phyloP scores from a whole-genome alignment of 2,888 invertebrate species.

The Drosophila affinis region DNA sequence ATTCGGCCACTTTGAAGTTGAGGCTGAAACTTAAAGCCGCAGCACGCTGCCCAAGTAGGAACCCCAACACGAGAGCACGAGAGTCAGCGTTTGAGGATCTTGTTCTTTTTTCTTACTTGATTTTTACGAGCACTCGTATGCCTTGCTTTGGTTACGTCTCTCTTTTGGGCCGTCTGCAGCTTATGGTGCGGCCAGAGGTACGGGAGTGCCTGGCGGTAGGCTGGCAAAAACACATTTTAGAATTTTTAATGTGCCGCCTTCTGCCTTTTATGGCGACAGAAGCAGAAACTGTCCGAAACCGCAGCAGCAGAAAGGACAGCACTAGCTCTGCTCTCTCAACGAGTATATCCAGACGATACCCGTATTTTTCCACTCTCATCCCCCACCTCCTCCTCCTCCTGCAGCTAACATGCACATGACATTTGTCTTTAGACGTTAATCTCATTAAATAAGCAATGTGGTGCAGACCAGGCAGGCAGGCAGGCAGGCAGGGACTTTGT shows the following conservation, averaged over 20 bases:
- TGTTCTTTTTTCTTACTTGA: not conserved
- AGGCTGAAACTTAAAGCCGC: not conserved
- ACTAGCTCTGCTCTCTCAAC: slow-evolving; percentile 30
- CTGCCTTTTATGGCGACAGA: slow-evolving; percentile 72
- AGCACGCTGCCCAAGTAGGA: slow-evolving; percentile 6
- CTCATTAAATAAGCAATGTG: slow-evolving; percentile 82
- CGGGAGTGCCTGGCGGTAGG: slow-evolving; percentile 39
- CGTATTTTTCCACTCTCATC: slow-evolving; percentile 28
- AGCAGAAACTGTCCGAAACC: slow-evolving; percentile 43
- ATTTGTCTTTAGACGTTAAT: slow-evolving; percentile 82
- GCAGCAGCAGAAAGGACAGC: slow-evolving; percentile 37
- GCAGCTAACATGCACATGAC: slow-evolving; percentile 80
- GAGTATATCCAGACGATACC: slow-evolving; percentile 51
- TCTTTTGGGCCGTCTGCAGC: slow-evolving; percentile 34
- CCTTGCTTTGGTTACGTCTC: slow-evolving; percentile 23
- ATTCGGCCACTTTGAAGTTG: slow-evolving; percentile 49
- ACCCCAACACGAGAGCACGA: slow-evolving; percentile 1
- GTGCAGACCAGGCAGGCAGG: slow-evolving; percentile 49
- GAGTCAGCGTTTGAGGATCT: slow-evolving; percentile 7
- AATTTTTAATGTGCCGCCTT: slow-evolving; percentile 77
- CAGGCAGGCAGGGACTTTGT: slow-evolving; percentile 29
- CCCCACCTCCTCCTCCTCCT: slow-evolving; percentile 32
- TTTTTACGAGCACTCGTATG: not conserved
- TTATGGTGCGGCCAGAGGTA: slow-evolving; percentile 26
- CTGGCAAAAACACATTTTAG: slow-evolving; percentile 74